Base-by-base conservation (phyloP, 2,113 vertebrate genomes). In the Callionymus lyra region DNA sequence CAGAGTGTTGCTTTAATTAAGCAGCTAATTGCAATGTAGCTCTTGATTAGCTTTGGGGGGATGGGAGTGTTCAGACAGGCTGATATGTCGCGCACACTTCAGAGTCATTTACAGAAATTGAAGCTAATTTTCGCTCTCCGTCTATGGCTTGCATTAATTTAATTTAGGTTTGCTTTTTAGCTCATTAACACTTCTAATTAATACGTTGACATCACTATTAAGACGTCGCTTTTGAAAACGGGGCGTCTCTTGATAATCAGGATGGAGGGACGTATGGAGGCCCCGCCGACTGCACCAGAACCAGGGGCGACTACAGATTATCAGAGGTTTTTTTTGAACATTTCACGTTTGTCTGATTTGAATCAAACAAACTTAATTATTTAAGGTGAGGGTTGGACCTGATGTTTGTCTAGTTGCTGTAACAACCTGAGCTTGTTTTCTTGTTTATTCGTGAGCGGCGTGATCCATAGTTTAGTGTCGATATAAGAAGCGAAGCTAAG, bases 131-230 rank as follows among this genome's bases (percentile, higher is more conserved):
- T 94, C 89, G 88, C 91, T 97, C 91, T 94, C 94, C 93, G 90
- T 94, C 94, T 95, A 94, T 91, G 91, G 93, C 92, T n/a, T 88
- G 91, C 91, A 97, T 97, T 98, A 98, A 97, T 98, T 98, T 98
- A 98, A 98, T 98, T 98, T 98, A 92, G 91, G 91, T 89, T 96
- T 91, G 93, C 96, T 98, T 97, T 98, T 97, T 98, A 97, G 94
- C 95, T 97, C 93, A 97, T 98, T 98, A 98, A 97, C 95, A 97
- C 95, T 90, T 97, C 93, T 97, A 98, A 98, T 98, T 98, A 98
- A 98, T 97, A 95, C 90, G 90, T 92, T 93, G 94, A 97, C 95
- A 97, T 96, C 91, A 90, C 93, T 94, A 97, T 98, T 97, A 98
- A 97, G 94, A 96, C 92, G 94, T 97, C 92, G 95, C 92, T 97